Conservation (phyloP, 2,113 vertebrate species). For the Aythya baeri region DNA sequence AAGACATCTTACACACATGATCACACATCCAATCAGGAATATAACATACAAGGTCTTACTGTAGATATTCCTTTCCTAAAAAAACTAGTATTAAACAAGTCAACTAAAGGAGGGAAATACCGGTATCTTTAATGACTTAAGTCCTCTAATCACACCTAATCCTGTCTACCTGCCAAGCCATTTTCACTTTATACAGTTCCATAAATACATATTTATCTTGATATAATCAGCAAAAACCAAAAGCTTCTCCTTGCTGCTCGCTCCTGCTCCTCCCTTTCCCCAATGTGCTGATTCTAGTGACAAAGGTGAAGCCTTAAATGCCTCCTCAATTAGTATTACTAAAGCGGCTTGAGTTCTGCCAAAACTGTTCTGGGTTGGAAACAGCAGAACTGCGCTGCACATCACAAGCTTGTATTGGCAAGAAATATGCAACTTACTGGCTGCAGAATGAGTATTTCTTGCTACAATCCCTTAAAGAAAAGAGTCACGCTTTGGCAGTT, state of each 20-base stretch:
- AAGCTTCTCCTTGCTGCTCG: background rate
- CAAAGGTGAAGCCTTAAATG: constrained; percentile 26
- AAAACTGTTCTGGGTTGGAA: background rate
- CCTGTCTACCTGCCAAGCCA: background rate
- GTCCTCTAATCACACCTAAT: background rate
- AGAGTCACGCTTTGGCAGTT: background rate
- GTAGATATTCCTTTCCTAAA: background rate
- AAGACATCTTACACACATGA: background rate
- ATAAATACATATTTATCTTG: background rate
- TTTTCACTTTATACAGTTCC: background rate
- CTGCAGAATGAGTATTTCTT: background rate
- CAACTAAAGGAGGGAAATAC: background rate
- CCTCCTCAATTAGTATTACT: constrained; percentile 14
- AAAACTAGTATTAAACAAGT: background rate
- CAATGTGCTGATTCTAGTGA: background rate
- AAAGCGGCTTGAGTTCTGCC: background rate
- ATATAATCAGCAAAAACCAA: constrained; percentile 12
- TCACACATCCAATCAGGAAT: background rate
- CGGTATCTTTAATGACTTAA: background rate
- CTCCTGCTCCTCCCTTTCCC: background rate
- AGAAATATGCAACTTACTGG: background rate
- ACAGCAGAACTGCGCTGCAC: background rate
- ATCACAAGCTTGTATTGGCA: background rate
- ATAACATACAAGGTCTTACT: background rate
- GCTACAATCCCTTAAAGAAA: background rate